Evolutionary conservation across 2,888 invertebrate species (phyloP).

Genomic region (Scrobipalpa atriplicella): DNA sequence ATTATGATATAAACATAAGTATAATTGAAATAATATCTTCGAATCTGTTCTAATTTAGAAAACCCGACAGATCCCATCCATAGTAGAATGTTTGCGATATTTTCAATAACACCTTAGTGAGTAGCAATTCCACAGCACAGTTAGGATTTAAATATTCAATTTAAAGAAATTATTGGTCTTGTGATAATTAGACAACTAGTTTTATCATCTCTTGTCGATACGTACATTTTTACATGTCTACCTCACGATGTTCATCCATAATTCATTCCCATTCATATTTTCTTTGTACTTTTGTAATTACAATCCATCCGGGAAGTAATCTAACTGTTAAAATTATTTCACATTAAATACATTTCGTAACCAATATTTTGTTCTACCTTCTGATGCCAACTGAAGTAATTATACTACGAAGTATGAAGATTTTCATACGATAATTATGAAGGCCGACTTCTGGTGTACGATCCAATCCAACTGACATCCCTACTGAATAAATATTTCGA

Average conservation of each 20-base stretch:
- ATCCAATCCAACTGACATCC: background rate
- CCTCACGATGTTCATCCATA: constrained; percentile 50
- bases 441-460: constrained; percentile 42
- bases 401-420: constrained; percentile 61
- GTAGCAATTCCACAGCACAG: constrained; percentile 69
- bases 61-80: constrained; percentile 22
- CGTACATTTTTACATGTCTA: constrained; percentile 63
- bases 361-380: constrained; percentile 67
- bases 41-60: constrained; percentile 27
- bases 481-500: background rate
- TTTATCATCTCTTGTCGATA: constrained; percentile 51
- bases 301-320: constrained; percentile 64
- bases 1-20: constrained; percentile 37
- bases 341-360: constrained; percentile 65
- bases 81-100: constrained; percentile 32
- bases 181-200: constrained; percentile 46
- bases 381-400: constrained; percentile 64
- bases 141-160: constrained; percentile 37
- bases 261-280: constrained; percentile 60
- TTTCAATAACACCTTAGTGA: constrained; percentile 51
- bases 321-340: constrained; percentile 64
- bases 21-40: constrained; percentile 31
- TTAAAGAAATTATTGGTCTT: constrained; percentile 59
- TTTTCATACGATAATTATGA: constrained; percentile 59
- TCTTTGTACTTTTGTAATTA: constrained; percentile 76